Evolutionary conservation across 2,113 vertebrate species (phyloP), one percentile per base, ranked within the genome.

Genomic region (Antennarius striatus): DNA sequence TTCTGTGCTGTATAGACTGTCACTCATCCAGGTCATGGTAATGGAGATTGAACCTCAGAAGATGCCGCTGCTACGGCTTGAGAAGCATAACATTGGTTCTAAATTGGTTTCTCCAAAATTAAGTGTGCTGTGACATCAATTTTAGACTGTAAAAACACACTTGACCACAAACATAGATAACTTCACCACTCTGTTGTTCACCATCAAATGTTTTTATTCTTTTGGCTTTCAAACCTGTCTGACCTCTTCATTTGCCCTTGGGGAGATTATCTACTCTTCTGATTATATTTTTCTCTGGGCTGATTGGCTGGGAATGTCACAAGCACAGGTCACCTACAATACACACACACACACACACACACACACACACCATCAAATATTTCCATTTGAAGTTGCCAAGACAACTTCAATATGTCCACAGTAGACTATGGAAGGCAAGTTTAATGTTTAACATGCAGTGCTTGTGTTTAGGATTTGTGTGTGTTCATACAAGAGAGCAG

Each of bases 381-480:
- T 64, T 71, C 71, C 60, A 66, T 64, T 63, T 65, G 73, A 63
- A 15, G 68, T 32, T 69, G 71, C 83, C 68, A 79, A 17, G 3
- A 36, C 29, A 71, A 64, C 79, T 45, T 13, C 75, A 83, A 78
- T 1, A 66, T 22, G 71, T 55, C 72, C 58, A 56, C 68, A 60
- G 79, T 78, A 64, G 66, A 87, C 77, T 63, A 73, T 60, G 17
- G 64, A 85, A 71, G 71, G 39, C 58, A 56, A 16, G 67, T 58
- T 87, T 75, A 87, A 83, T 89, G 80, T 86, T 90, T 89, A 75
- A 86, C 82, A 49, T 48, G 39, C 47, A 9, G 39, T 4, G 65
- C n/a, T 45, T 72, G 64, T 49, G 48, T n/a, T 15, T 56, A 46
- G 7, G 22, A 52, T 36, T n/a, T 54, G 46, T 56, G 11, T 60